Base-by-base conservation (phyloP, 2,797 vertebrate genomes). In the Champsocephalus esox region DNA sequence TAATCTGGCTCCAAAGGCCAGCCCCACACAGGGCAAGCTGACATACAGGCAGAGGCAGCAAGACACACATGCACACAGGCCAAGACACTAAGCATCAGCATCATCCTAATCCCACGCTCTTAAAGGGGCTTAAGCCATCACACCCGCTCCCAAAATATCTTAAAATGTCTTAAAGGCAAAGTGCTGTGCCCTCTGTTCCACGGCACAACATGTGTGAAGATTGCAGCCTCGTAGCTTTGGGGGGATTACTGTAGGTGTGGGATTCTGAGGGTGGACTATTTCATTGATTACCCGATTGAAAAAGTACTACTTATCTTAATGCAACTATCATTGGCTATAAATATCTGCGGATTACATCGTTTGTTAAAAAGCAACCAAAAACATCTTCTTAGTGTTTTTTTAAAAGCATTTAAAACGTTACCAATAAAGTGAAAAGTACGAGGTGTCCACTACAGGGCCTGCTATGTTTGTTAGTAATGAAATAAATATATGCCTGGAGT, bases 21-120 rank as follows among this genome's bases (percentile, higher is more conserved):
- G 79, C 74, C 75, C 64, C 74, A 87, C 86, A 84, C 84, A 86
- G 80, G 60, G 80, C 32, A 11, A 56, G 66, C 75, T 87, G 85
- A 92, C 90, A 87, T 82, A 89, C 75, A 86, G 77, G 81, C 89
- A 88, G 80, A 88, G 83, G 85, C 87, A 88, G 83, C 63, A 67
- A 87, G 81, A 86, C 86, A 83, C 81, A 79, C 78, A 81, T 38
- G 64, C 82, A 68, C 70, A 56, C 80, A 89, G 84, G 81, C 85
- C 84, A 75, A 90, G 90, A 92, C 89, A 88, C 80, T 78, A 77
- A 82, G 85, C 85, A 92, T 91, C 89, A 92, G 83, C 87, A 90
- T 92, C 91, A 92, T 64, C 75, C 75, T 87, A 90, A 90, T 89
- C 76, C 87, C 66, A 32, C 65, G 77, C 66, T 86, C 80, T 88